Percentiles rank a stretch among this genome's conserved stretches.
These are phyloP conservation scores for Drosophila tsacasi DNA, from an alignment of 1,140 invertebrate species.

Conservation along the genomic window DNA sequence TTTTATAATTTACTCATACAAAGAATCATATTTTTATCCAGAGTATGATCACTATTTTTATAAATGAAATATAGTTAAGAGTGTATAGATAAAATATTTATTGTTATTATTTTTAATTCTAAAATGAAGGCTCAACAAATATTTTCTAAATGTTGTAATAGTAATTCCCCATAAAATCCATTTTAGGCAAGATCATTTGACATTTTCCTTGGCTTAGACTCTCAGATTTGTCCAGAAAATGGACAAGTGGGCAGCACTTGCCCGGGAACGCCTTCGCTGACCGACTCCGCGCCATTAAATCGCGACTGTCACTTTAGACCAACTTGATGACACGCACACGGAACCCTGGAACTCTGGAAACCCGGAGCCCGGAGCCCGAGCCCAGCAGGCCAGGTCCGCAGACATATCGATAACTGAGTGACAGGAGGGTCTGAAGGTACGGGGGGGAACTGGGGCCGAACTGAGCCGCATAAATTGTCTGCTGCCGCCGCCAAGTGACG, in stretches of 20 bases:
- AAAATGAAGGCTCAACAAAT: fast-evolving
- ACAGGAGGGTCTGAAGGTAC: conserved; percentile 2
- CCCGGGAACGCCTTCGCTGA: conserved; percentile 58
- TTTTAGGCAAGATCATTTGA: not conserved
- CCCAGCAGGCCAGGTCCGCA: conserved; percentile 35
- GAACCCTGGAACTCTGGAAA: conserved; percentile 24
- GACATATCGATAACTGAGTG: conserved; percentile 61
- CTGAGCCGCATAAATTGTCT: conserved; percentile 78
- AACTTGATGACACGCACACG: conserved; percentile 84
- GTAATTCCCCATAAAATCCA: not conserved
- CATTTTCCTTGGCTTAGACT: not conserved
- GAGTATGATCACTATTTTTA: too few relatives aligned
- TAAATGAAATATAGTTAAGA: too few relatives aligned
- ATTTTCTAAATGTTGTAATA: not conserved
- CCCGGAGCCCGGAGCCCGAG: conserved; percentile 32
- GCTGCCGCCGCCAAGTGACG: conserved; percentile 77
- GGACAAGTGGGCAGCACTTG: conserved; percentile 34
- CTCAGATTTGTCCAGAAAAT: not conserved
- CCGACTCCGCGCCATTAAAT: conserved; percentile 78
- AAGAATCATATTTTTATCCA: too few relatives aligned
- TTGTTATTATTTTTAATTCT: too few relatives aligned
- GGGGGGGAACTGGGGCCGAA: not conserved
- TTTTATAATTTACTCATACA: too few relatives aligned
- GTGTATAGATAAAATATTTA: not conserved
- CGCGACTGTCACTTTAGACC: conserved; percentile 85